These are phyloP conservation scores for Cataglyphis altisquamis DNA, from an alignment of 2,888 invertebrate species.

Conservation along the genomic window DNA sequence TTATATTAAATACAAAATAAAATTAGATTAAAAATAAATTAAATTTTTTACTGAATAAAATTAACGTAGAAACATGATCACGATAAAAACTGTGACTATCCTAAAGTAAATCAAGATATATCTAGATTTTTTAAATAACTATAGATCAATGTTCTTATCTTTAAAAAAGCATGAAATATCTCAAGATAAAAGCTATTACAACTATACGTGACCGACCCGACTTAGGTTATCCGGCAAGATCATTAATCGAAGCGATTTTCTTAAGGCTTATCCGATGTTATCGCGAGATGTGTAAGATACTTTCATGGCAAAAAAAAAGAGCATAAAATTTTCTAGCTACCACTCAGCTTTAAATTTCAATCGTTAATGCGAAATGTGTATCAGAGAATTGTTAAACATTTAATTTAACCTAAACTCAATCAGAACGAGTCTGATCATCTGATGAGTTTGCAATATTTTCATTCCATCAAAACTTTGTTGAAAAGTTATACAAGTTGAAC, in stretches of 20 bases:
- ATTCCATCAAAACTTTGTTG: background rate
- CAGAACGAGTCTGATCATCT: background rate
- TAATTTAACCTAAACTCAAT: slow-evolving; percentile 26
- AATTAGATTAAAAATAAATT: background rate
- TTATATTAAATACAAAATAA: background rate
- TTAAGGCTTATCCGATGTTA: slow-evolving; percentile 60
- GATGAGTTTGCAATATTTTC: slow-evolving; percentile 21
- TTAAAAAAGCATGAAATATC: background rate
- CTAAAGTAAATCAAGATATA: background rate
- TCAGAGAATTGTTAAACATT: background rate
- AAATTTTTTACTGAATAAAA: background rate
- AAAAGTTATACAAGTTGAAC: slow-evolving; percentile 23
- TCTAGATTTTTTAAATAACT: background rate
- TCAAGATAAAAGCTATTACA: slow-evolving; percentile 10
- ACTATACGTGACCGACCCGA: slow-evolving; percentile 60
- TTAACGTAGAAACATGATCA: background rate
- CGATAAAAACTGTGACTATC: background rate
- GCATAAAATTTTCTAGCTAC: background rate
- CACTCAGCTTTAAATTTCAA: background rate
- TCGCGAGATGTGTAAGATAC: slow-evolving; percentile 53
- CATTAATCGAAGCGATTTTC: slow-evolving; percentile 74
- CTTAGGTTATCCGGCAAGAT: slow-evolving; percentile 68
- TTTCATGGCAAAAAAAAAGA: background rate
- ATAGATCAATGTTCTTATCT: background rate
- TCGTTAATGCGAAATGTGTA: background rate